Base-by-base conservation (phyloP, 2,113 vertebrate genomes). In the Plecotus auritus region DNA sequence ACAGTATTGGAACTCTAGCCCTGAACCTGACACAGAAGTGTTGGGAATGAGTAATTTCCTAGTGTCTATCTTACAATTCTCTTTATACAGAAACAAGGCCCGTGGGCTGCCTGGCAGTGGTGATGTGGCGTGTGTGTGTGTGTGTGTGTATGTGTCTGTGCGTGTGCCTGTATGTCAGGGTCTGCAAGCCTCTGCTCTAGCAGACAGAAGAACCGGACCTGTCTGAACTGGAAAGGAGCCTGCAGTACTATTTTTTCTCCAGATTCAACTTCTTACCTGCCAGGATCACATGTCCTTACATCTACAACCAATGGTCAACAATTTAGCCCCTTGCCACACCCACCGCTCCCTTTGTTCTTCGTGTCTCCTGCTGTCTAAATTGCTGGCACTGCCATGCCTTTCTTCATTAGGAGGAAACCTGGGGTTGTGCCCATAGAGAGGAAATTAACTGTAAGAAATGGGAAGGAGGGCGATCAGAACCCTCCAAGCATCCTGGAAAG, bases 351-450 rank as follows among this genome's bases (percentile, higher is more conserved):
- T 90, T 91, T 93, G 51, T 56, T 81, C 66, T 91, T 78, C 18
- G n/a, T 7, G 26, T 83, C 74, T 84, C 54, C 56, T 54, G 45
- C 30, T 85, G 12, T 18, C 78, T 18, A 87, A 90, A 94, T 78
- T 83, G 37, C 40, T 82, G 85, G 11, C 37, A 40, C 47, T 85
- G n/a, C 9, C 30, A 56, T 64, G 11, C 17, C 85, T 95, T 88
- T 74, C 88, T 91, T 94, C 94, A 78, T 85, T 85, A 93, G 18
- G 56, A 83, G 66, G 73, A 76, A 83, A 73, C 32, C 45, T 86
- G 4, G 45, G 11, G 9, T 51, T 93, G 54, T 91, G 30, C 13
- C n/a, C 66, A 78, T 8, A 64, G 67, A 93, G 59, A 94, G 47
- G 23, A 94, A 88, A 92, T 22, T 32, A 88, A 92, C 17, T 32